Evolutionary conservation across 2,888 invertebrate genomes (phyloP).

Genomic region (Epirrhoe alternata): DNA sequence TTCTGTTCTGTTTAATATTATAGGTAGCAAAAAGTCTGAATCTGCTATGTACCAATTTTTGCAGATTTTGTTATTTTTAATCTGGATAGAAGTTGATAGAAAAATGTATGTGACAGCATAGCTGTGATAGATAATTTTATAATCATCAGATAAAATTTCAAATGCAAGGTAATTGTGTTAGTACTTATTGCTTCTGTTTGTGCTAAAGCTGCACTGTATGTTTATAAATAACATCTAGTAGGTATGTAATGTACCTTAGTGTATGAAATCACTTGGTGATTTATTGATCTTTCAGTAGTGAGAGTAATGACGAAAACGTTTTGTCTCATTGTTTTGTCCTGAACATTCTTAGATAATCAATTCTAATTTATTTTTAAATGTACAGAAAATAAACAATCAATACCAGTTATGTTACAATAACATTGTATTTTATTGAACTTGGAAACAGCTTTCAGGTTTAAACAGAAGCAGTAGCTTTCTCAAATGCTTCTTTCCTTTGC

Average conservation of each 20-base stretch:
- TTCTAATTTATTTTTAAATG: slow-evolving; percentile 42
- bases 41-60: not conserved
- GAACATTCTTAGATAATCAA: slow-evolving; percentile 27
- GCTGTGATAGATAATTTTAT: slow-evolving; percentile 28
- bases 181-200: not conserved
- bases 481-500: slow-evolving; percentile 70
- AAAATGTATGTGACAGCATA: slow-evolving; percentile 25
- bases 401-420: slow-evolving; percentile 32
- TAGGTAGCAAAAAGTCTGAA: not conserved
- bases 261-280: not conserved
- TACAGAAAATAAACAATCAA: slow-evolving; percentile 31
- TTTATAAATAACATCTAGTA: not conserved
- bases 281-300: slow-evolving; percentile 12
- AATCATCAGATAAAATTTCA: slow-evolving; percentile 6
- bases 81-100: not conserved
- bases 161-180: slow-evolving; percentile 4
- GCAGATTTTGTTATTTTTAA: not conserved
- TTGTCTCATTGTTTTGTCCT: slow-evolving; percentile 26
- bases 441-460: slow-evolving; percentile 16
- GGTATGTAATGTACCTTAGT: not conserved
- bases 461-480: slow-evolving; percentile 61
- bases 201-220: not conserved
- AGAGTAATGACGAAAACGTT: slow-evolving; percentile 26
- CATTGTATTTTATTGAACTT: slow-evolving; percentile 27
- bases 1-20: not conserved